Evolutionary conservation across 1,140 invertebrate genomes (phyloP).

Genomic region (Thrips palmi): DNA sequence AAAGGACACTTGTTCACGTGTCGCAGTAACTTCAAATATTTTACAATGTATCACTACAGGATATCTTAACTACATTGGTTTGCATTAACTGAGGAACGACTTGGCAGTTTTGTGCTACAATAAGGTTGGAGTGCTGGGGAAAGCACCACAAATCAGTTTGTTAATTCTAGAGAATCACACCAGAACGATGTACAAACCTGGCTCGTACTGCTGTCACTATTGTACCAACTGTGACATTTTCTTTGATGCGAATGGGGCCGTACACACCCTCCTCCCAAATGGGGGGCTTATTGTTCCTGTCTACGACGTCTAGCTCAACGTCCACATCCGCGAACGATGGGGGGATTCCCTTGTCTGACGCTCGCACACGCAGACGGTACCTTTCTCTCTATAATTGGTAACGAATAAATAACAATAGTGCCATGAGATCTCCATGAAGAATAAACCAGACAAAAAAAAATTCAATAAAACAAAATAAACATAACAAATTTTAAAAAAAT

Average conservation of each 20-base stretch:
- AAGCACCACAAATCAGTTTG: too few relatives aligned
- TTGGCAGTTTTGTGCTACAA: too few relatives aligned
- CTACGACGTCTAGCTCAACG: constrained; percentile 91
- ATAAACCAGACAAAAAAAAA: constrained; percentile 13
- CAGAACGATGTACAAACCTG: constrained; percentile 96
- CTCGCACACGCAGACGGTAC: constrained; percentile 83
- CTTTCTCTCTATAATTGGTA: constrained; percentile 66
- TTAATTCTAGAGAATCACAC: too few relatives aligned
- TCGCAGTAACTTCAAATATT: too few relatives aligned
- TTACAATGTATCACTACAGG: too few relatives aligned
- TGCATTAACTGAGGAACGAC: too few relatives aligned
- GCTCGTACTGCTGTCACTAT: constrained; percentile 91
- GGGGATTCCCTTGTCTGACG: constrained; percentile 75
- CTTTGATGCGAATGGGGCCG: constrained; percentile 88
- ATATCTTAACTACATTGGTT: too few relatives aligned
- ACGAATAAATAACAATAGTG: constrained; percentile 10
- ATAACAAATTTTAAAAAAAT: constrained; percentile 13
- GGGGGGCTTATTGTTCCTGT: constrained; percentile 94
- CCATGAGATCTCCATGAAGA: too few relatives aligned
- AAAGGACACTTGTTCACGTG: too few relatives aligned
- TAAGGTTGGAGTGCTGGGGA: too few relatives aligned
- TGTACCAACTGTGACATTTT: constrained; percentile 95
- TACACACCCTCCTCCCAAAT: constrained; percentile 84
- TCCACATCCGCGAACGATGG: constrained; percentile 82
- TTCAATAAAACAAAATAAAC: constrained; percentile 16